phyloP scores from a whole-genome alignment of 2,113 vertebrate genomes.

The Charadrius vociferus region DNA sequence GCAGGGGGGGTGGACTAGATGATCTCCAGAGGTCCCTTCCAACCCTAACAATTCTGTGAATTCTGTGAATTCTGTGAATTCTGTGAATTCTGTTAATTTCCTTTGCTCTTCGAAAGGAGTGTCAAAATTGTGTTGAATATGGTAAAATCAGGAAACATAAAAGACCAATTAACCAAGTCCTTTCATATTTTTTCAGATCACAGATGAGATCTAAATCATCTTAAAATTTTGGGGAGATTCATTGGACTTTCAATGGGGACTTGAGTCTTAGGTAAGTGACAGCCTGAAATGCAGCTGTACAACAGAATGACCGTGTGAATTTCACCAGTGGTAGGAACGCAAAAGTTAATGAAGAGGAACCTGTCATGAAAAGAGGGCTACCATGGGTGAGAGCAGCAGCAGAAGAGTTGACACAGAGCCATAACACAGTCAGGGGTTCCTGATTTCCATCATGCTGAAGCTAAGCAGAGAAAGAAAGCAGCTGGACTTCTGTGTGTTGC shows the following conservation, averaged over 20 bases:
- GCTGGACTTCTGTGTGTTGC: not conserved
- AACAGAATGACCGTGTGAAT: not conserved
- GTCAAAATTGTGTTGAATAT: not conserved
- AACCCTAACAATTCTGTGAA: too few relatives aligned
- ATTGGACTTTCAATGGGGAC: not conserved
- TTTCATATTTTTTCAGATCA: not conserved
- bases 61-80: too few relatives aligned
- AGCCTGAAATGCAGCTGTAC: not conserved
- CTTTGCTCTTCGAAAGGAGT: not conserved
- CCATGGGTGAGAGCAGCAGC: not conserved
- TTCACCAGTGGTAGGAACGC: not conserved
- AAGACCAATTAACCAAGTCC: not conserved
- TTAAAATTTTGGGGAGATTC: not conserved
- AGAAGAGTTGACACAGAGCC: not conserved
- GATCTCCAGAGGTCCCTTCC: too few relatives aligned
- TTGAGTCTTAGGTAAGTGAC: not conserved
- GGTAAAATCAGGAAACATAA: not conserved
- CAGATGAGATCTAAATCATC: not conserved
- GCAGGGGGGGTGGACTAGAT: too few relatives aligned
- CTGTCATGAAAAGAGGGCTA: not conserved
- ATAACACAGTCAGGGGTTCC: not conserved
- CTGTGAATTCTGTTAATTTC: too few relatives aligned
- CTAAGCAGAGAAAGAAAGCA: not conserved
- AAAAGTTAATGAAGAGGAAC: conserved; percentile 5
- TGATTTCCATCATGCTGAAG: conserved; percentile 3